Conservation (phyloP, 2,888 invertebrate genomes). For the Hecatera dysodea region DNA sequence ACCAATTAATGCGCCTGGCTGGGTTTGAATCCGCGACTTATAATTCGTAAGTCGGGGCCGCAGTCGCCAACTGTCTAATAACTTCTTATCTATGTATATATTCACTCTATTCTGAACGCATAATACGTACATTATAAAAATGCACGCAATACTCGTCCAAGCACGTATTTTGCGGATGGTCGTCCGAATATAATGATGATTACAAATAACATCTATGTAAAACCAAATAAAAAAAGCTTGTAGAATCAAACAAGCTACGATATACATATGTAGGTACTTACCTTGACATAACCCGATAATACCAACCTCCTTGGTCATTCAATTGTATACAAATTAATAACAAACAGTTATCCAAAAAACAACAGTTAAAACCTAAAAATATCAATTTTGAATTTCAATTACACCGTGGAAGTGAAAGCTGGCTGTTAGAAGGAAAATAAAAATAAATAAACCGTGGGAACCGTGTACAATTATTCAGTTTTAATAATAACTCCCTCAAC, state of each 20-base stretch:
- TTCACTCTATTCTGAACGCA: no score
- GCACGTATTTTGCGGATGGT: neutral
- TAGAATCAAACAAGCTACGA: neutral
- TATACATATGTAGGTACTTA: slow-evolving; percentile 7
- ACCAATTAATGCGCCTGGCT: no score
- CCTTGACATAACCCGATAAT: slow-evolving; percentile 3
- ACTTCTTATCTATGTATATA: no score
- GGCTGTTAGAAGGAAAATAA: neutral
- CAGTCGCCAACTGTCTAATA: no score
- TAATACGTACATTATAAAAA: neutral
- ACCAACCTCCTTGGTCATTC: slow-evolving; percentile 16
- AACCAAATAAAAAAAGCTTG: neutral
- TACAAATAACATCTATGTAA: neutral
- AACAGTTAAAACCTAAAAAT: neutral
- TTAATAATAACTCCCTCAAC: slow-evolving; percentile 12
- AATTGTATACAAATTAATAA: slow-evolving; percentile 9
- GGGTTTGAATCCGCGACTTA: no score
- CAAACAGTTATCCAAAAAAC: neutral
- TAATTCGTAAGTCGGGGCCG: no score
- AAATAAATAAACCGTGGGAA: neutral
- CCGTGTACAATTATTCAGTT: neutral
- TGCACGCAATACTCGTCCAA: neutral
- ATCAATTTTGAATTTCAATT: slow-evolving; percentile 20
- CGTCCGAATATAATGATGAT: neutral
- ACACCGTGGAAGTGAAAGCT: slow-evolving; percentile 20